These are phyloP conservation scores for Eudasyphora cyanicolor DNA, from an alignment of 2,888 invertebrate species.

Conservation along the genomic window DNA sequence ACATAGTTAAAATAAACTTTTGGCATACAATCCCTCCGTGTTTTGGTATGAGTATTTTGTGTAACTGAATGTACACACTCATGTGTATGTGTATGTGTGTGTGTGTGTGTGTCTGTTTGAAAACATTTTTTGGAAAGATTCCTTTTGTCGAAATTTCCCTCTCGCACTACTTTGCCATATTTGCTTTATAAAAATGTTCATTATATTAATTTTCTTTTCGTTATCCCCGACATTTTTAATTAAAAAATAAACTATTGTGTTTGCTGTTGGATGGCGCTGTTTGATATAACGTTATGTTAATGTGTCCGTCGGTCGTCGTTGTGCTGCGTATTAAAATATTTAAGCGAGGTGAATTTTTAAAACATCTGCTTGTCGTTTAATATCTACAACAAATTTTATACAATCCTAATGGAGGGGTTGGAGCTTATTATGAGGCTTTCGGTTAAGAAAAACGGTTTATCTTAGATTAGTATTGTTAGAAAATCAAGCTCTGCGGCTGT, in stretches of 20 bases:
- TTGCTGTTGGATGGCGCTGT: not conserved
- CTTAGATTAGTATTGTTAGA: too few species aligned
- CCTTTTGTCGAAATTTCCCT: not conserved
- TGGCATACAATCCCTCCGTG: not conserved
- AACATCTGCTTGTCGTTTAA: not conserved
- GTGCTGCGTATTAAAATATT: not conserved
- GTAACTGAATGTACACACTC: too few species aligned
- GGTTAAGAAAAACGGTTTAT: not conserved
- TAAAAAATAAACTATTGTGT: constrained; percentile 26
- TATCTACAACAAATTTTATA: not conserved
- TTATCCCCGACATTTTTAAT: constrained; percentile 16
- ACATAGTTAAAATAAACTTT: not conserved
- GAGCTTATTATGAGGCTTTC: not conserved
- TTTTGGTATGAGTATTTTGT: not conserved
- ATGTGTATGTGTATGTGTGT: not conserved
- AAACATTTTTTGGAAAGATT: not conserved
- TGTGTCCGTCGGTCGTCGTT: not conserved
- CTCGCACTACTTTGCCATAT: constrained; percentile 1
- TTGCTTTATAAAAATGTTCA: not conserved
- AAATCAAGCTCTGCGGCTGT: too few species aligned
- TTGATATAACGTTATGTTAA: not conserved
- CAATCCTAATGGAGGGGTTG: not conserved
- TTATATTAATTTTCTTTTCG: constrained; percentile 9
- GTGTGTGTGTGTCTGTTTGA: not conserved
- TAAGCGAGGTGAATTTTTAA: not conserved